Evolutionary conservation across 2,888 invertebrate genomes (phyloP), one percentile per base, ranked within the genome.

Genomic region (Ptycholaimellus sp.): DNA sequence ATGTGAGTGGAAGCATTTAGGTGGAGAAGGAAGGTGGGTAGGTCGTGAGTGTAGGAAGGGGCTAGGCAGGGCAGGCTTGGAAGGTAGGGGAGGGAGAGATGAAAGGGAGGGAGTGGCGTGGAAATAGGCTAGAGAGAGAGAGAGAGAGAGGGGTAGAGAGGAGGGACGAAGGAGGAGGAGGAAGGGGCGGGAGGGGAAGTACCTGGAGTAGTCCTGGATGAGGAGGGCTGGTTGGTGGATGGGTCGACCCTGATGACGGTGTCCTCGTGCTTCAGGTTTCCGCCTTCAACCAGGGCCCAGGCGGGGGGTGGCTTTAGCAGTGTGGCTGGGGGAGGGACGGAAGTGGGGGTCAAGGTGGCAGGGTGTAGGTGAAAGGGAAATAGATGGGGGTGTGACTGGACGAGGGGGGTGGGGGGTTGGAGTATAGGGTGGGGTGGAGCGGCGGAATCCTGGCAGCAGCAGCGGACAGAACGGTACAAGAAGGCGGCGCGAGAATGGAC

Each of bases 211-310:
- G n/a, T n/a, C n/a, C n/a, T n/a, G n/a, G n/a, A n/a, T n/a, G 29
- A 6, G 29, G 29, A 6, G 32, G 39, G 16, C 22, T 33, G 17
- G 17, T 6, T 28, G 3, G 37, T 33, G 7, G 39, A 44, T 6
- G 46, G 50, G 40, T 52, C 53, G 28, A 51, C 52, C 31, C 54
- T 51, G 33, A 56, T 50, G 37, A 56, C 56, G 40, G 56, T 56
- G 45, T 56, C 56, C 48, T 56, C 56, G 48, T 56, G 56, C 44
- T 57, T 56, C 44, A 56, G 46, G 39, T 44, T 46, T 32, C 45
- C 46, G 33, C 46, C 49, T 44, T 14, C 18, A 18, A 3, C 11
- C 21, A 11, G 18, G n/a, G 16, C 18, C 21, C 22, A 13, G n/a
- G 23, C 13, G n/a, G 21, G n/a, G 21, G 34, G 21, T n/a, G 21